Percentiles rank a stretch among this genome's conserved stretches.
phyloP scores from a whole-genome alignment of 2,888 invertebrate genomes.

The Protonemura montana region DNA sequence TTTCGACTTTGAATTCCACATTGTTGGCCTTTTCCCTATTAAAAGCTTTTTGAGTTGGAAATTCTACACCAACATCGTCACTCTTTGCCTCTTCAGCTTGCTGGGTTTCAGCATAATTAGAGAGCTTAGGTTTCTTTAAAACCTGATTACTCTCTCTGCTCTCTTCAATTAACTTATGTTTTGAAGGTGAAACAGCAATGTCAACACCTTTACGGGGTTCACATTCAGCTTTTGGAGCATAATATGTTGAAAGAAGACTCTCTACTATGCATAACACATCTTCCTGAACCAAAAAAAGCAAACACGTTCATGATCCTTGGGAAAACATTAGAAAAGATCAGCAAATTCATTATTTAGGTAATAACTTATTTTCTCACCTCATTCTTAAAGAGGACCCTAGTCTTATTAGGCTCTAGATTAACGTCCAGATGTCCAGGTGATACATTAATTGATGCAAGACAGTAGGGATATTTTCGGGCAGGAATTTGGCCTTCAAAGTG shows the following conservation, averaged over 20 bases:
- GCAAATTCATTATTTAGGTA: not conserved
- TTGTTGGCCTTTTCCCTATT: not conserved
- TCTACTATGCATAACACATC: conserved; percentile 53
- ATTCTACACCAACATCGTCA: not conserved
- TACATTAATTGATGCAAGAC: conserved; percentile 59
- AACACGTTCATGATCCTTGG: too few species aligned
- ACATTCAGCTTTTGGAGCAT: conserved; percentile 49
- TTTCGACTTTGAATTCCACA: not conserved
- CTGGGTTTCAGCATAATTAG: not conserved
- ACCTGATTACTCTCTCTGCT: not conserved
- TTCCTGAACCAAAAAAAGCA: conserved; percentile 50
- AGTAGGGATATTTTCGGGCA: conserved; percentile 60
- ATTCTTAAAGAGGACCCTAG: conserved; percentile 62
- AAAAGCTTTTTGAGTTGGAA: not conserved
- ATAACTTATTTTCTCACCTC: conserved; percentile 56
- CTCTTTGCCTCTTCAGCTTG: not conserved
- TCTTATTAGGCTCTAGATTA: conserved; percentile 69
- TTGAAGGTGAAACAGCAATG: not conserved
- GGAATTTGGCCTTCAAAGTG: conserved; percentile 57
- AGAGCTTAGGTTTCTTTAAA: not conserved
- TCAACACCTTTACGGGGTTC: not conserved
- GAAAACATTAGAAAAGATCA: not conserved
- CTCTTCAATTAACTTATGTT: not conserved
- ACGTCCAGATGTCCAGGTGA: conserved; percentile 63
- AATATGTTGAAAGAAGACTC: conserved; percentile 53